These are phyloP conservation scores for Heterocephalus glaber DNA, from an alignment of 2,113 vertebrate species.

Conservation along the genomic window DNA sequence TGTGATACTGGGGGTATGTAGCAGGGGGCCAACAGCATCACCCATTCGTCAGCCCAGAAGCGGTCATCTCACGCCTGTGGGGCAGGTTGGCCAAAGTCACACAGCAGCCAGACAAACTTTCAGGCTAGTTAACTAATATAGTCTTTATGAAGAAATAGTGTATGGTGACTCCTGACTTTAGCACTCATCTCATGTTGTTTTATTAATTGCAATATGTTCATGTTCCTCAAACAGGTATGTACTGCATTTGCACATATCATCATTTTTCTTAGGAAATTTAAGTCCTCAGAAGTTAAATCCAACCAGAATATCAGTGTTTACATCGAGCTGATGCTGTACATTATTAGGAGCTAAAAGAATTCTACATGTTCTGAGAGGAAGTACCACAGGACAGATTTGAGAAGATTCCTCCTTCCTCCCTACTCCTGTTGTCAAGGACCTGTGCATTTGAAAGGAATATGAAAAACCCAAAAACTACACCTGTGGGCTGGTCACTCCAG, in stretches of 20 bases:
- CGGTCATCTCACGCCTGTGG: not conserved
- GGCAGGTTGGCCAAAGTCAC: not conserved
- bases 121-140: not conserved
- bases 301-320: not conserved
- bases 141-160: not conserved
- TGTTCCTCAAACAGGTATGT: not conserved
- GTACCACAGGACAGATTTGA: not conserved
- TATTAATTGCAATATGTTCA: not conserved
- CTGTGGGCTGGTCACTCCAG: not conserved
- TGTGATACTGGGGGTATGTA: not conserved
- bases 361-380: conserved; percentile 43
- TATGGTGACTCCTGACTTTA: conserved; percentile 27
- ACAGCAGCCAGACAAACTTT: not conserved
- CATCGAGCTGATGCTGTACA: not conserved
- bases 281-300: not conserved
- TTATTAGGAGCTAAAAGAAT: conserved; percentile 8
- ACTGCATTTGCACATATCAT: not conserved
- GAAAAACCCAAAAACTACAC: not conserved
- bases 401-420: not conserved
- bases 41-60: not conserved
- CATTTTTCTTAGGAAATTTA: not conserved
- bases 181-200: not conserved
- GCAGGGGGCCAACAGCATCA: not conserved
- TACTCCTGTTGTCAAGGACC: not conserved
- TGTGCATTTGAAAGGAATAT: not conserved